Percentiles rank a stretch among this genome's conserved stretches.
Conservation (phyloP, 2,113 vertebrate species). For the Tricholaema leucomelas region DNA sequence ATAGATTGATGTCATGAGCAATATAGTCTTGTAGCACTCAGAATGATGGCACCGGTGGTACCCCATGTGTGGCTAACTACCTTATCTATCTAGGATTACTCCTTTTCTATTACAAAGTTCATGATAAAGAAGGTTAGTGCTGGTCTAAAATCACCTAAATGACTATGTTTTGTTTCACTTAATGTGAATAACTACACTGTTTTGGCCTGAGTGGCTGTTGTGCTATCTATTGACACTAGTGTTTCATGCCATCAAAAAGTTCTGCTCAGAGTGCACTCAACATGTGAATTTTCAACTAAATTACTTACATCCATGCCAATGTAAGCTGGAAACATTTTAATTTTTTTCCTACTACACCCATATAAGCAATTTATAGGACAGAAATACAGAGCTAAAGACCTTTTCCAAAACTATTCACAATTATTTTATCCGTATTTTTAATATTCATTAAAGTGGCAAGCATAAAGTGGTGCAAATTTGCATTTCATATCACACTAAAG, state of each 20-base stretch:
- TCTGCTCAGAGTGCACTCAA: not conserved
- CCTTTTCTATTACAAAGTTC: not conserved
- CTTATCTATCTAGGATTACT: not conserved
- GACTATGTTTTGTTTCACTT: not conserved
- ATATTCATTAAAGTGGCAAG: slow-evolving; percentile 73
- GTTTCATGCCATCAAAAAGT: slow-evolving; percentile 22
- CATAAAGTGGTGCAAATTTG: slow-evolving; percentile 70
- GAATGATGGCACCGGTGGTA: not conserved
- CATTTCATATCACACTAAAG: slow-evolving; percentile 61
- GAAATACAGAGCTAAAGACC: slow-evolving; percentile 61
- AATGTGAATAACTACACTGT: not conserved
- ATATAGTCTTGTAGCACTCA: not conserved
- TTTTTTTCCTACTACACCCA: not conserved
- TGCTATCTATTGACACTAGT: not conserved
- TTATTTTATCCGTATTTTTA: slow-evolving; percentile 70
- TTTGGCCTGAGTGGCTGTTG: not conserved
- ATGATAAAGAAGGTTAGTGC: not conserved
- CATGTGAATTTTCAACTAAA: slow-evolving; percentile 65
- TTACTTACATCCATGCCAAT: slow-evolving; percentile 17
- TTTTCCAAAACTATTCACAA: slow-evolving; percentile 63
- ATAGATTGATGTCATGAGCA: not conserved
- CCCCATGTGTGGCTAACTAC: not conserved
- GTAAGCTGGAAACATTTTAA: slow-evolving; percentile 15
- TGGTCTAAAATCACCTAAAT: not conserved
- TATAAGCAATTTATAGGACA: slow-evolving; percentile 41